Conservation (phyloP, 2,113 vertebrate species). For the Pongo abelii region DNA sequence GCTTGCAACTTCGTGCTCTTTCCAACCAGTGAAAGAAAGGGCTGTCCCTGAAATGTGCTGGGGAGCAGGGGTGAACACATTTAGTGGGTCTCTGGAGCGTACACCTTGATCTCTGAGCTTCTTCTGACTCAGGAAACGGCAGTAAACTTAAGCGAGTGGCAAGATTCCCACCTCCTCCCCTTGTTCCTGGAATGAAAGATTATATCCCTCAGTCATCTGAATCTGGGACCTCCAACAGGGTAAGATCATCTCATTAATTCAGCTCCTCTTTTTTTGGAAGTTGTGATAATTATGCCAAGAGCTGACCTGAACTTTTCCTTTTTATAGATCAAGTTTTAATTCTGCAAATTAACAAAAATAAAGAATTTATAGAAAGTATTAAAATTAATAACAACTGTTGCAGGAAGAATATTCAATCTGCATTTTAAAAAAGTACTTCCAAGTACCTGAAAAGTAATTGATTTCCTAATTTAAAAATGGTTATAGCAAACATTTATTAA, state of each 20-base stretch:
- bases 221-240: not conserved
- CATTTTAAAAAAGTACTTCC: not conserved
- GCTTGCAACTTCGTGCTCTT: not conserved
- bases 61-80: not conserved
- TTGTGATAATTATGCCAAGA: not conserved
- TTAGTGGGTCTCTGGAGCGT: not conserved
- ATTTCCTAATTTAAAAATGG: not conserved
- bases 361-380: not conserved
- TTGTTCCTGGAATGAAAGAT: constrained; percentile 6
- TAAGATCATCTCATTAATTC: not conserved
- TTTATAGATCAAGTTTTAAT: not conserved
- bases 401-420: not conserved
- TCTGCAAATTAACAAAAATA: not conserved
- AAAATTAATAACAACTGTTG: not conserved
- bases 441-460: not conserved
- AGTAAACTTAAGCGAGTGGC: not conserved
- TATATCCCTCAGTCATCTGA: not conserved
- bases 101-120: not conserved
- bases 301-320: not conserved
- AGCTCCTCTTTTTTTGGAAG: not conserved
- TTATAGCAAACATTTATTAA: not conserved
- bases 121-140: not conserved
- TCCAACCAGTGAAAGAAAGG: not conserved
- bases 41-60: not conserved
- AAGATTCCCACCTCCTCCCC: not conserved